Base-by-base conservation (phyloP, 2,113 vertebrate genomes). In the Tragulus kanchil region DNA sequence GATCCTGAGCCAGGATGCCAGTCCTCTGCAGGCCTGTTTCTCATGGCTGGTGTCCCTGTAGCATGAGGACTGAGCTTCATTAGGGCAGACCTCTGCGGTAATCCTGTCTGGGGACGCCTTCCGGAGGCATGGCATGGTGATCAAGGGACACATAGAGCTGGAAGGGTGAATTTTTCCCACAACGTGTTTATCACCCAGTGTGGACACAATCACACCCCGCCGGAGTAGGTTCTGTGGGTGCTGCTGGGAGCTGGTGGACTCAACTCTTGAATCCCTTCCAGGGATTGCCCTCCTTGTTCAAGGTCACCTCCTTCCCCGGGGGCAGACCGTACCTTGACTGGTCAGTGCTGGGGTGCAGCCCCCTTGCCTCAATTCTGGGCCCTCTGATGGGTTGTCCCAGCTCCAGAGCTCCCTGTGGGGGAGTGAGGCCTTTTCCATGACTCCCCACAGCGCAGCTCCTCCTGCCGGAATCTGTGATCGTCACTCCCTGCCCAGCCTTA, bases 401-500 rank as follows among this genome's bases (percentile, higher is more conserved):
- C 36, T 85, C 15, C 71, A 54, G 42, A 65, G 54, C 11, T 50
- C 65, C 58, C 36, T 0, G 1, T 17, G 42, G n/a, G 78, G 19
- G 31, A 12, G 17, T 11, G 58, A 50, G 84, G 17, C 52, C 73
- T 79, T 61, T 54, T 19, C 15, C 42, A 56, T 26, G 54, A 71
- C 8, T 17, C 4, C 16, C 8, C 65, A 13, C 36, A 17, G 28
- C 90, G 59, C 90, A 50, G 3, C 7, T 31, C 48, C 45, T 67
- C 23, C 19, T 36, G 14, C 17, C 42, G 1, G 3, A 2, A 13
- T 28, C 56, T 64, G 17, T 50, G 19, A 54, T 13, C 65, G 45
- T 31, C 59, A 1, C 14, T 7, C 28, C 52, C 52, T 0, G 16
- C 8, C 4, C 0, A 2, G 14, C 52, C 8, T 52, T 0, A 2